A percentile compares a stretch with the other conserved stretches of the same genome.
Conservation (phyloP, 2,113 vertebrate genomes). For the Elgaria multicarinata region DNA sequence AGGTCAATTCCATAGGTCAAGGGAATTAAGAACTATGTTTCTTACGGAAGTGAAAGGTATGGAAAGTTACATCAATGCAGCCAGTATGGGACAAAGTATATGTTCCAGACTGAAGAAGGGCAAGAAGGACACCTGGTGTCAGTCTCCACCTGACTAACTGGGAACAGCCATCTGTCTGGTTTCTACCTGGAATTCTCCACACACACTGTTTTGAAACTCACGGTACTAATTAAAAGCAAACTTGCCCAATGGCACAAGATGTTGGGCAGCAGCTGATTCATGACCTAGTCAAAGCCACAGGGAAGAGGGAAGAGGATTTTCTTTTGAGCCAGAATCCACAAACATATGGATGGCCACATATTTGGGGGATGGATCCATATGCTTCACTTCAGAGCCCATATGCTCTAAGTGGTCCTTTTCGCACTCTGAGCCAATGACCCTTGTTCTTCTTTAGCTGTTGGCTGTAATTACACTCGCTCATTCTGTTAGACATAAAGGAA, state of each 20-base stretch:
- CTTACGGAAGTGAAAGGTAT: slow-evolving; percentile 59
- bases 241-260: slow-evolving; percentile 68
- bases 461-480: slow-evolving; percentile 69
- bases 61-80: slow-evolving; percentile 41
- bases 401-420: slow-evolving; percentile 70
- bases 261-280: slow-evolving; percentile 76
- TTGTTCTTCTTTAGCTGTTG: slow-evolving; percentile 71
- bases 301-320: slow-evolving; percentile 70
- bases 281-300: slow-evolving; percentile 75
- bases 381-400: slow-evolving; percentile 76
- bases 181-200: slow-evolving; percentile 79
- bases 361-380: slow-evolving; percentile 78
- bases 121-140: slow-evolving; percentile 59
- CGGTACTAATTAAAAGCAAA: slow-evolving; percentile 79
- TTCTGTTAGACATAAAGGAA: slow-evolving; percentile 62
- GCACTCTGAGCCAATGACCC: slow-evolving; percentile 66
- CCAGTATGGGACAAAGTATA: slow-evolving; percentile 37
- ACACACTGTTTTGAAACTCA: slow-evolving; percentile 76
- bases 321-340: slow-evolving; percentile 69
- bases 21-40: slow-evolving; percentile 65
- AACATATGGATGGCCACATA: slow-evolving; percentile 77
- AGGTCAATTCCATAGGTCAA: slow-evolving; percentile 65
- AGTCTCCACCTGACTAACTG: slow-evolving; percentile 67
- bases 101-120: slow-evolving; percentile 53
- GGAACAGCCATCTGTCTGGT: slow-evolving; percentile 73